These are phyloP conservation scores for Archivesica marissinica DNA, from an alignment of 1,140 invertebrate genomes.

Conservation along the genomic window DNA sequence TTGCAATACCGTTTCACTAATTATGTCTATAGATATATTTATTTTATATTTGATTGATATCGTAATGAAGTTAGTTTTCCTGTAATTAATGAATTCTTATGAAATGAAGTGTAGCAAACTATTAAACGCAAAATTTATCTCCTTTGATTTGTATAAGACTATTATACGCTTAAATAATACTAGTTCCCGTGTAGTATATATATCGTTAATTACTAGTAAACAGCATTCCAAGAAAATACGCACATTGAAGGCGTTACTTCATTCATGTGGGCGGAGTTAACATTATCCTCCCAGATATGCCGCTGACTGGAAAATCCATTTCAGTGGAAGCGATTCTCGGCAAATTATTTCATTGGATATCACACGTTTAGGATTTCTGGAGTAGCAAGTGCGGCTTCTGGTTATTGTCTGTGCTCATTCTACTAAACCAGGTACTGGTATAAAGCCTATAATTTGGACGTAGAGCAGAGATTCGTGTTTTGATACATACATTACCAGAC, in stretches of 20 bases:
- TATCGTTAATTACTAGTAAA: too few relatives aligned
- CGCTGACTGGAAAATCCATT: slow-evolving; percentile 16
- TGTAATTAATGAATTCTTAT: too few relatives aligned
- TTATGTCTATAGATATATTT: too few relatives aligned
- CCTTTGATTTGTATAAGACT: too few relatives aligned
- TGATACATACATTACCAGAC: slow-evolving; percentile 59
- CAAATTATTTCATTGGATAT: slow-evolving; percentile 62
- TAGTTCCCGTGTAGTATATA: too few relatives aligned
- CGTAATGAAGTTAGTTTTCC: too few relatives aligned
- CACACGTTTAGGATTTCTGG: slow-evolving; percentile 47
- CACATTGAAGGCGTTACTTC: slow-evolving; percentile 23
- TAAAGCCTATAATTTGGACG: slow-evolving; percentile 63
- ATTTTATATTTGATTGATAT: too few relatives aligned
- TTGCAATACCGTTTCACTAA: too few relatives aligned
- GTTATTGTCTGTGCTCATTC: slow-evolving; percentile 40
- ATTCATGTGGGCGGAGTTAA: slow-evolving; percentile 26
- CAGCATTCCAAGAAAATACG: too few relatives aligned
- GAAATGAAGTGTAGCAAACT: too few relatives aligned
- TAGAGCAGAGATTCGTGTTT: slow-evolving; percentile 59
- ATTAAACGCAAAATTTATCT: too few relatives aligned
- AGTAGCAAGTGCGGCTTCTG: slow-evolving; percentile 41
- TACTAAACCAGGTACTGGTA: slow-evolving; percentile 6
- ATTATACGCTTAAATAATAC: too few relatives aligned
- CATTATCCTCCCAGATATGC: not conserved
- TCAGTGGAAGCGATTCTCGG: not conserved